Evolutionary conservation across 2,888 invertebrate genomes (phyloP), one percentile per base, ranked within the genome.

Genomic region (Drosophila ezoana): DNA sequence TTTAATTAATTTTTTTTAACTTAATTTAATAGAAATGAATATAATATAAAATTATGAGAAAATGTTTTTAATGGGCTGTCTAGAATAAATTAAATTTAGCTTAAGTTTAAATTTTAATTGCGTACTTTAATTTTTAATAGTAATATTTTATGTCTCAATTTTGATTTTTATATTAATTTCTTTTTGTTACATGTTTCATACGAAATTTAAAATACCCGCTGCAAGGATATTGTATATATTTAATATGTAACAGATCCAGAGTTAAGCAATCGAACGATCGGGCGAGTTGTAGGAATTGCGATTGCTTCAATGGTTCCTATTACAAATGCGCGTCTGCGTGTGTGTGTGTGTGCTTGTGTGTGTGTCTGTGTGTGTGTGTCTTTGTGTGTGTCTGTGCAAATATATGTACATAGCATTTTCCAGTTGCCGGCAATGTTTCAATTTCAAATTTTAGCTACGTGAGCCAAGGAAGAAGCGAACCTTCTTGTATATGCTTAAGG

Each of bases 401-500:
- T 78, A 40, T 65, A 56, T 78, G 40, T 73, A 54, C 47, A 57
- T 57, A 41, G 23, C 13, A 51, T 49, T 66, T 66, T 23, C 10
- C 38, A 11, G 14, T 38, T 41, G 23, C 9, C 20, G 38, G 44
- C 37, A 45, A 32, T 60, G 63, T 44, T 80, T 77, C 49, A 44
- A 73, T 69, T 82, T 66, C 61, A 59, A 79, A 71, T 82, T 63
- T 56, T 59, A 52, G 59, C 62, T 69, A 65, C 45, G 57, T 16
- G 14, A 66, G 33, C 44, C 38, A 49, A 60, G 54, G 65, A 58
- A 58, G 74, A 53, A 44, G 40, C 44, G 44, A 58, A 58, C 43
- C 48, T 51, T 57, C 23, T 35, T 37, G 33, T 16, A 53, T 18
- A 58, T 47, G 20, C 14, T 3, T n/a, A 6, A 14, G 18, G n/a